Evolutionary conservation across 2,797 vertebrate species (phyloP).

Genomic region (Sebastes iracundus): DNA sequence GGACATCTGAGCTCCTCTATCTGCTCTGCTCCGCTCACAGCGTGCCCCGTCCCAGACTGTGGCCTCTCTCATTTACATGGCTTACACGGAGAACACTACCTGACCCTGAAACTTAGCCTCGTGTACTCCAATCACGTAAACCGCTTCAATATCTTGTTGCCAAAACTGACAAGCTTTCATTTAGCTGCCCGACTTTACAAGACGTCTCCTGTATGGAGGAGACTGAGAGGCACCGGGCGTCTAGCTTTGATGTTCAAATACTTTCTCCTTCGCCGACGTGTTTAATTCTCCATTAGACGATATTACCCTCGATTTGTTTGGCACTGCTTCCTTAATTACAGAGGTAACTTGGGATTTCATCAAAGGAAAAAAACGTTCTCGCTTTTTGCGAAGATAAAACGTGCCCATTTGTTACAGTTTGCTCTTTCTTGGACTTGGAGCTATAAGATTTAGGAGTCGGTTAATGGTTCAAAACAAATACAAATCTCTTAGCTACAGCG

Average conservation of each 20-base stretch:
- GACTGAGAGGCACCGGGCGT: slow-evolving; percentile 38
- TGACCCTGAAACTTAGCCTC: slow-evolving; percentile 68
- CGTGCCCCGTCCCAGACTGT: slow-evolving; percentile 44
- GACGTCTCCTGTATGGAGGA: slow-evolving; percentile 64
- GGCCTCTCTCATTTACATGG: slow-evolving; percentile 72
- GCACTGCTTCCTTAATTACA: slow-evolving; percentile 56
- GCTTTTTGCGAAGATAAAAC: slow-evolving; percentile 33
- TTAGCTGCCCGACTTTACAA: slow-evolving; percentile 53
- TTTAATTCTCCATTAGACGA: slow-evolving; percentile 62
- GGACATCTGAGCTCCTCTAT: slow-evolving; percentile 73
- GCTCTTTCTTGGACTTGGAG: slow-evolving; percentile 32
- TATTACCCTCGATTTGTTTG: slow-evolving; percentile 53
- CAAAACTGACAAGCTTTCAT: slow-evolving; percentile 73
- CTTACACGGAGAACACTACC: slow-evolving; percentile 40
- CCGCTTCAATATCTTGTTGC: slow-evolving; percentile 69
- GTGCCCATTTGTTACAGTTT: slow-evolving; percentile 18
- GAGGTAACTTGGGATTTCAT: slow-evolving; percentile 40
- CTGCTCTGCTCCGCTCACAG: slow-evolving; percentile 19
- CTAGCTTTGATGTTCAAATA: slow-evolving; percentile 72
- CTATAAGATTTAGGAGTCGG: slow-evolving; percentile 40
- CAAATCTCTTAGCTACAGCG: slow-evolving; percentile 71
- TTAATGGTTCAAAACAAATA: slow-evolving; percentile 72
- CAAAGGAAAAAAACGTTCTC: slow-evolving; percentile 45
- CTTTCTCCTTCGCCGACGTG: slow-evolving; percentile 65
- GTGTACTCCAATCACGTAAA: slow-evolving; percentile 56